phyloP scores from a whole-genome alignment of 2,797 vertebrate species.

The Pipistrellus pygmaeus region DNA sequence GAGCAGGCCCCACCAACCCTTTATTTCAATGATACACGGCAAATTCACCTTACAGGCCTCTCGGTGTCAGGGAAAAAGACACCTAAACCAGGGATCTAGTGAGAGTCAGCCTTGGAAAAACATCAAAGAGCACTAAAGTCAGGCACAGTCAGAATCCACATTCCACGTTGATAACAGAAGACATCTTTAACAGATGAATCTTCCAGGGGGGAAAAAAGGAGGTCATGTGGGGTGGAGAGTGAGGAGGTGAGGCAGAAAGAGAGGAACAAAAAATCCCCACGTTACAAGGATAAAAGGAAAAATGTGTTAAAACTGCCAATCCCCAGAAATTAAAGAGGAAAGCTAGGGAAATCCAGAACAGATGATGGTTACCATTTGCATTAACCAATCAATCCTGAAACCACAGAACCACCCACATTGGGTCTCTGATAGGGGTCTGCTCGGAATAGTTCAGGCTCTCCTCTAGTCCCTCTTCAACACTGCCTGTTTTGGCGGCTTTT shows the following conservation, averaged over 20 bases:
- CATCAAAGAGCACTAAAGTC: conserved; percentile 70
- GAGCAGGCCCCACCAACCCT: conserved; percentile 18
- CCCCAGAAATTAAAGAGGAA: conserved; percentile 21
- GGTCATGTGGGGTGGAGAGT: no score
- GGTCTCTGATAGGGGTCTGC: background rate
- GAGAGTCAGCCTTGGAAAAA: conserved; percentile 60
- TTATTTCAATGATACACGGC: conserved; percentile 3
- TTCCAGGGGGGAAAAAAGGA: background rate
- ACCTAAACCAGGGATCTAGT: conserved; percentile 38
- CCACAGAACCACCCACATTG: background rate
- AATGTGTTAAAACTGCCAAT: background rate
- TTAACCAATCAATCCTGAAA: conserved; percentile 15
- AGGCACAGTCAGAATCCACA: conserved; percentile 67
- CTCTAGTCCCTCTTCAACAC: conserved; percentile 4
- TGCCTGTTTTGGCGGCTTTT: conserved; percentile 34
- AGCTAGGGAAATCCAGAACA: background rate
- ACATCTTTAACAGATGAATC: conserved; percentile 68
- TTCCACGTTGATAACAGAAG: conserved; percentile 66
- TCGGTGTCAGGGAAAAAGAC: background rate
- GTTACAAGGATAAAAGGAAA: background rate
- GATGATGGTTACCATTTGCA: background rate
- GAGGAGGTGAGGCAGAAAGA: conserved; percentile 30
- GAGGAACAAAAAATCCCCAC: background rate
- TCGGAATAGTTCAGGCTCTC: background rate
- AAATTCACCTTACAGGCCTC: conserved; percentile 45